Percentiles rank a stretch among this genome's conserved stretches.
Conservation (phyloP, 2,888 invertebrate species). For the Deroplatys truncata region DNA sequence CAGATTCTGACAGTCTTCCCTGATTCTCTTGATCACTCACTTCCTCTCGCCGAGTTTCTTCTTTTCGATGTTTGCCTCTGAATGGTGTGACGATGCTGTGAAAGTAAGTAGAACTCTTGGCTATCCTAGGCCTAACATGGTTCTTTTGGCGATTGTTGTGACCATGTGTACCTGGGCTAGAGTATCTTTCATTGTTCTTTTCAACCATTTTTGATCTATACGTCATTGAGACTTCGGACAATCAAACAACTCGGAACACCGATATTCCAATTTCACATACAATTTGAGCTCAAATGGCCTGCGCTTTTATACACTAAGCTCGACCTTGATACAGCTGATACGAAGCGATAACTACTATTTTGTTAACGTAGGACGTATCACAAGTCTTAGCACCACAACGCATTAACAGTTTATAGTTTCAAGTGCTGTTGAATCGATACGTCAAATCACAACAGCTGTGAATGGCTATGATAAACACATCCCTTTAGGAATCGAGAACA, state of each 20-base stretch:
- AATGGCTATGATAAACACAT: constrained; percentile 19
- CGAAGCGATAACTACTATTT: neutral
- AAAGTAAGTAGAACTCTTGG: constrained; percentile 29
- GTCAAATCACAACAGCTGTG: constrained; percentile 25
- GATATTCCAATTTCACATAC: neutral
- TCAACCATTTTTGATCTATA: constrained; percentile 29
- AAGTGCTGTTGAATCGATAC: neutral
- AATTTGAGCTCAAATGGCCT: neutral
- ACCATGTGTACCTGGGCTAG: constrained; percentile 27
- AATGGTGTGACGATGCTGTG: constrained; percentile 28
- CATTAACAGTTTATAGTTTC: constrained; percentile 7
- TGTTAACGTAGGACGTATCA: neutral
- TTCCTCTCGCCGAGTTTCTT: constrained; percentile 21
- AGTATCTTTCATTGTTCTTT: constrained; percentile 20
- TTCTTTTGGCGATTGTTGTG: constrained; percentile 26
- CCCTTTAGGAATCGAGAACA: constrained; percentile 17
- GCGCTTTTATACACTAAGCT: neutral
- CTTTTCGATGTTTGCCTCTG: constrained; percentile 30
- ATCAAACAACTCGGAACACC: neutral
- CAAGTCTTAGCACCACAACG: constrained; percentile 19
- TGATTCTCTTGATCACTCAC: constrained; percentile 1
- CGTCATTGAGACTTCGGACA: constrained; percentile 19
- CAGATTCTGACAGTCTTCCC: neutral
- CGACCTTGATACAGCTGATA: neutral
- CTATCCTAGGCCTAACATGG: constrained; percentile 27